phyloP scores from a whole-genome alignment of 1,140 invertebrate genomes.

The Tetramorium simillimum region DNA sequence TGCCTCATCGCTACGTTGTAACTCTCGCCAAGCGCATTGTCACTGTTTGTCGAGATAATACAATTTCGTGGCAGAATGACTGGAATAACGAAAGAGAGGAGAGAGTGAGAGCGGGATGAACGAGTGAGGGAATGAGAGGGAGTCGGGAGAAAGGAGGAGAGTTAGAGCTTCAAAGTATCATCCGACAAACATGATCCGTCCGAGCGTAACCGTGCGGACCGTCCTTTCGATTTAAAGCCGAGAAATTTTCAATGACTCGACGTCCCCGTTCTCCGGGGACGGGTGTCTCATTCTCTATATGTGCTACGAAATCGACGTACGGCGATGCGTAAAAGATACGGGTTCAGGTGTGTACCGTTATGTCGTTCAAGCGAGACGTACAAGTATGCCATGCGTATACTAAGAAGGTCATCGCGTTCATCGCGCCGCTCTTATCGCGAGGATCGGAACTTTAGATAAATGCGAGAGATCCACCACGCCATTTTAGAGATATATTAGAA shows the following conservation, averaged over 20 bases:
- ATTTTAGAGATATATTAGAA: not conserved
- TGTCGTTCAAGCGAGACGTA: conserved; percentile 16
- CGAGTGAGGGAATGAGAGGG: not conserved
- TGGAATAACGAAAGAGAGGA: conserved; percentile 19
- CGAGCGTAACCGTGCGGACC: not conserved
- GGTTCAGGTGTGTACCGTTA: conserved; percentile 47
- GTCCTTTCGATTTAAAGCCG: not conserved
- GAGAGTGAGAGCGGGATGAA: not conserved
- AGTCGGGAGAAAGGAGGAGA: not conserved
- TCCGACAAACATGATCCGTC: not conserved
- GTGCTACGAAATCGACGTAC: conserved; percentile 15
- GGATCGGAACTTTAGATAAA: not conserved
- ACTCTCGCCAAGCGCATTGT: conserved; percentile 39
- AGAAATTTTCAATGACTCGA: conserved; percentile 22
- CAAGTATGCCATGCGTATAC: conserved; percentile 34
- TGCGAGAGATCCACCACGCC: not conserved
- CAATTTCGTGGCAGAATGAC: conserved; percentile 43
- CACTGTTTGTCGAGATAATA: conserved; percentile 58
- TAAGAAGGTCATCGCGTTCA: conserved; percentile 35
- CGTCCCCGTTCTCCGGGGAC: not conserved
- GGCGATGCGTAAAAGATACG: conserved; percentile 38
- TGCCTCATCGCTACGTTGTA: conserved; percentile 46
- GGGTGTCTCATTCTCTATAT: conserved; percentile 4
- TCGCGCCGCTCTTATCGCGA: not conserved
- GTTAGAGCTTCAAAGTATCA: not conserved